These are phyloP conservation scores for Aix galericulata DNA, from an alignment of 2,113 vertebrate genomes.

Conservation along the genomic window DNA sequence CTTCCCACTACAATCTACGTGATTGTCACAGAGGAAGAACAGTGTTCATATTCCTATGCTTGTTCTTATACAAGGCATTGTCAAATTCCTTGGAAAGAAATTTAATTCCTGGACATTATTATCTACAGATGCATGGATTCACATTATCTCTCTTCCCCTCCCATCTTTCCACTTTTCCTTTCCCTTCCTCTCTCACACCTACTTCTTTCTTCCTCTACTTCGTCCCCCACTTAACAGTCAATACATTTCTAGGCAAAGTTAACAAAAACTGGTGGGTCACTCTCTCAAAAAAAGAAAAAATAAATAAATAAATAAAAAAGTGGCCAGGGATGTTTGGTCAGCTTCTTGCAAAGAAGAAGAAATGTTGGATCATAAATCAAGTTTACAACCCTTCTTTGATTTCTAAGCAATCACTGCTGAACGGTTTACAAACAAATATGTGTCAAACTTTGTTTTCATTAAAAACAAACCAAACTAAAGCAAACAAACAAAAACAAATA, in stretches of 20 bases:
- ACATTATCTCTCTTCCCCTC: not conserved
- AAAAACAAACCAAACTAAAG: not conserved
- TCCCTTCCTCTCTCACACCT: not conserved
- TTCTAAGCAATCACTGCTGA: not conserved
- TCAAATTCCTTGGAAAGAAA: not conserved
- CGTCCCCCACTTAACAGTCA: not conserved
- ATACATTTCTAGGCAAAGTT: not conserved
- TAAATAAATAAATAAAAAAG: no score
- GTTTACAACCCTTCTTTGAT: not conserved
- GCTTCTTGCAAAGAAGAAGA: not conserved
- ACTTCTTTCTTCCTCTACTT: not conserved
- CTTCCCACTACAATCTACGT: not conserved
- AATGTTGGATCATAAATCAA: not conserved
- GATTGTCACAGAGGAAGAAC: not conserved
- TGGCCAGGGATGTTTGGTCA: not conserved
- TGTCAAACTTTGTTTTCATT: not conserved
- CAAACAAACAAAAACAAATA: not conserved
- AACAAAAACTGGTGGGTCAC: not conserved
- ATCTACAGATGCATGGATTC: not conserved
- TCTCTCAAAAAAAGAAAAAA: no score
- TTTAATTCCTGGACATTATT: not conserved
- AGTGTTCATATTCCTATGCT: not conserved
- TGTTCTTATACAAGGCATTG: not conserved
- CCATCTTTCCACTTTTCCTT: rapidly evolving
- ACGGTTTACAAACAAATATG: not conserved